phyloP scores from a whole-genome alignment of 2,113 vertebrate genomes.

The Muscicapa adusta region DNA sequence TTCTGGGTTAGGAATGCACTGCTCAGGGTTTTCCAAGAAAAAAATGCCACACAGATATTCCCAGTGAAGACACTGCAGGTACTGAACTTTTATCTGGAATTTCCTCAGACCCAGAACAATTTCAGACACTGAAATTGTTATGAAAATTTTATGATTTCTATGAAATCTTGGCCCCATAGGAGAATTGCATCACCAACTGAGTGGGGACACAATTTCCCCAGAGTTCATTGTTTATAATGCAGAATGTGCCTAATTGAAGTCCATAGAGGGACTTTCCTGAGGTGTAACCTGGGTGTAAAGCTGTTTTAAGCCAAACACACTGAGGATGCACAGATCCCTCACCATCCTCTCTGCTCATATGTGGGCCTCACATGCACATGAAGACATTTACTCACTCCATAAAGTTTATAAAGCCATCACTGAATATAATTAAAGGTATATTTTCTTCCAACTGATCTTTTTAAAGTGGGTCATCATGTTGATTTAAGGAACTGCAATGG shows the following conservation, averaged over 20 bases:
- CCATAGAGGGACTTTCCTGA: rapidly evolving
- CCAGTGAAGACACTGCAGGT: not conserved
- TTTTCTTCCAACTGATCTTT: constrained; percentile 9
- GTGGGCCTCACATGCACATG: not conserved
- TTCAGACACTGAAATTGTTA: not conserved
- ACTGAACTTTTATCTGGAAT: not conserved
- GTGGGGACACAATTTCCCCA: rapidly evolving
- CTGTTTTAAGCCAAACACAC: not conserved
- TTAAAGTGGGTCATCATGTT: constrained; percentile 19
- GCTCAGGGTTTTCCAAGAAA: not conserved
- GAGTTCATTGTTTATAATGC: not conserved
- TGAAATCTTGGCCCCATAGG: not conserved
- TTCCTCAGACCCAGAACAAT: not conserved
- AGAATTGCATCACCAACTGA: not conserved
- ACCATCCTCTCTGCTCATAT: not conserved
- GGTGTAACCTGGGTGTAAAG: not conserved
- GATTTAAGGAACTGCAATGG: constrained; percentile 49
- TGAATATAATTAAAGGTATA: not conserved
- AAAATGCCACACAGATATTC: not conserved
- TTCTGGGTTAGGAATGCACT: not conserved
- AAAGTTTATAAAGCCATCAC: constrained; percentile 29
- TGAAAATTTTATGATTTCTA: not conserved
- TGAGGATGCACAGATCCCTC: not conserved
- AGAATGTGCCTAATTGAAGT: too few species aligned
- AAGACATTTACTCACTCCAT: not conserved